phyloP scores from a whole-genome alignment of 2,888 invertebrate species.

The Drosophila anomelani region DNA sequence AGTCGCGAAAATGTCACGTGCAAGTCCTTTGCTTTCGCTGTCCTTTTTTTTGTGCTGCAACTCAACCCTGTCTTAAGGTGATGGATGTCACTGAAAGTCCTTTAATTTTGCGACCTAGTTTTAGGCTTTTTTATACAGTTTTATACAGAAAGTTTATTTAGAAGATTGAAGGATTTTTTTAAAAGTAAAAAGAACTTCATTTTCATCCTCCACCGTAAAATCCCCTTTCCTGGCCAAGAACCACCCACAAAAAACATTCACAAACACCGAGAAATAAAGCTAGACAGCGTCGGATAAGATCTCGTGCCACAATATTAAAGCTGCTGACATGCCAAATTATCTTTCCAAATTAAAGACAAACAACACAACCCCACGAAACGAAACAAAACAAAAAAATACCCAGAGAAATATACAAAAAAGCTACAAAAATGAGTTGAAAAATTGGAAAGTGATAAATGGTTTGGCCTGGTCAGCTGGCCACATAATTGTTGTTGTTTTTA shows the following conservation, averaged over 20 bases:
- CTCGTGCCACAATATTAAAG: conserved; percentile 48
- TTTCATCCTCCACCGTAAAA: no score
- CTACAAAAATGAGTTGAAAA: conserved; percentile 23
- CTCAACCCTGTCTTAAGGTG: not conserved
- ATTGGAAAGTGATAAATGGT: conserved; percentile 74
- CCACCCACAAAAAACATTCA: conserved; percentile 9
- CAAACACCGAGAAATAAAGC: not conserved
- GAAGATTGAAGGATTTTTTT: not conserved
- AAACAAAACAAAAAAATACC: conserved; percentile 1
- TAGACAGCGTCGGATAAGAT: conserved; percentile 21
- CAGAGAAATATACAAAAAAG: not conserved
- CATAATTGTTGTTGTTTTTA: conserved; percentile 29
- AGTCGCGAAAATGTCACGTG: conserved; percentile 41
- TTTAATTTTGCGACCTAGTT: conserved; percentile 20
- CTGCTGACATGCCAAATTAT: conserved; percentile 59
- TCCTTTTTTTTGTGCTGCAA: conserved; percentile 5
- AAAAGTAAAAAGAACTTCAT: not conserved
- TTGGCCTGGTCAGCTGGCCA: conserved; percentile 56
- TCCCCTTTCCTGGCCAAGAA: not conserved
- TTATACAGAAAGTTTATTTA: not conserved
- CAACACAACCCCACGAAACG: conserved; percentile 27
- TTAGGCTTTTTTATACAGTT: not conserved
- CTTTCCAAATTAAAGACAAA: conserved; percentile 54
- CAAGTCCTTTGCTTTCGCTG: conserved; percentile 27
- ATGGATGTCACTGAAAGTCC: conserved; percentile 7